Base-by-base conservation (phyloP, 2,113 vertebrate species). In the Cheilinus undulatus region DNA sequence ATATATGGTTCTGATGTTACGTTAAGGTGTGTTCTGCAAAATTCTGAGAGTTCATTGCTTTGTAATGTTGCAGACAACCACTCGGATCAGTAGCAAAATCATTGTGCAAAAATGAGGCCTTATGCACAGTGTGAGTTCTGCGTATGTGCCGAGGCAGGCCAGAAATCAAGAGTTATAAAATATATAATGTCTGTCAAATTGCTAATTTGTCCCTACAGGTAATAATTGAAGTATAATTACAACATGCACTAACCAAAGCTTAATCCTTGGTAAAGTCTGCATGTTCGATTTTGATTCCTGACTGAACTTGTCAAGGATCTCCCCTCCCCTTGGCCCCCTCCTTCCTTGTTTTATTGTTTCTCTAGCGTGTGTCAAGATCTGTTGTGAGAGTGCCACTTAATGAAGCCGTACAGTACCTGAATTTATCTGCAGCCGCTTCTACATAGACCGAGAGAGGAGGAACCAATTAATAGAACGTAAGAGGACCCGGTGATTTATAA, bases 401-500 rank as follows among this genome's bases (percentile, higher is more conserved):
- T 98, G 95, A 96, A 95, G 95, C 93, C 92, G 92, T 93, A 95
- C 93, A 92, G 92, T 93, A 95, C 94, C 96, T 95, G 95, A 95
- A 95, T 97, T 95, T 97, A 95, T 97, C 96, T 95, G 64, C 79
- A 32, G 23, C n/a, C 10, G 50, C 82, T 56, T 62, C 72, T 58
- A 68, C 86, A 50, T 68, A 62, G 76, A 67, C 92, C 86, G 91
- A 91, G 93, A 87, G 93, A 95, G 94, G 94, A 96, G 94, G 95
- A 96, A 95, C 96, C 96, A 97, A 97, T 98, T 97, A 97, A 96
- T 96, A 95, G 91, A 94, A 94, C 91, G 92, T 95, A 96, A 97
- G 95, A 96, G 94, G 94, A 95, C 93, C 93, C 20, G 89, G 95
- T 96, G 96, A 97, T 98, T 98, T 97, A 97, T 97, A 98, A 98